A percentile compares a stretch with the other conserved stretches of the same genome.
These are phyloP conservation scores for Temnothorax rugatulus DNA, from an alignment of 2,888 invertebrate species.

Conservation along the genomic window DNA sequence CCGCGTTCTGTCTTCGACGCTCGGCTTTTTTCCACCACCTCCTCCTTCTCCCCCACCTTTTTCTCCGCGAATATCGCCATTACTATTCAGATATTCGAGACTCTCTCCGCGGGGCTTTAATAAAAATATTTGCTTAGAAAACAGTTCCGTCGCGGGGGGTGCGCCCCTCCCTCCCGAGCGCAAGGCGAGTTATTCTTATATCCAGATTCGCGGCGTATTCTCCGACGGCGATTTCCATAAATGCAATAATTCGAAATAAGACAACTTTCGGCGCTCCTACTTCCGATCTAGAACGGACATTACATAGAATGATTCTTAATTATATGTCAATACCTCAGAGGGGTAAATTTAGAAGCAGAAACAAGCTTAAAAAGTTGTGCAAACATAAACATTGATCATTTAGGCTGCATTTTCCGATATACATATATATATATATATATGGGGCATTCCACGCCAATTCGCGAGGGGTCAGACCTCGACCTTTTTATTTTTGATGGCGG, in stretches of 20 bases:
- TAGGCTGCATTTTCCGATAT: neutral
- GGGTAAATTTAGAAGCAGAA: neutral
- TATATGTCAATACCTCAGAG: constrained; percentile 21
- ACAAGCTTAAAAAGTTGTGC: neutral
- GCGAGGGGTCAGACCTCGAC: too few relatives aligned
- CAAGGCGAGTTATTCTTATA: constrained; percentile 81
- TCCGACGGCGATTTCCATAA: constrained; percentile 78
- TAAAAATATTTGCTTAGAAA: constrained; percentile 85
- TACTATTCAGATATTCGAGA: constrained; percentile 84
- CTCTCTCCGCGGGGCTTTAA: constrained; percentile 75
- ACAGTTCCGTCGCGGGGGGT: constrained; percentile 72
- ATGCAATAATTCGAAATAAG: constrained; percentile 80
- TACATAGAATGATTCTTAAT: constrained; percentile 9
- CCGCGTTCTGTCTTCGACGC: constrained; percentile 62
- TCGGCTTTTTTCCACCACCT: constrained; percentile 60
- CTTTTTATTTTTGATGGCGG: too few relatives aligned
- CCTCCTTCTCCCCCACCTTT: constrained; percentile 13
- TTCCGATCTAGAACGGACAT: constrained; percentile 41
- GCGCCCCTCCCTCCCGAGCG: constrained; percentile 51
- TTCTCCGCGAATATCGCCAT: constrained; percentile 69
- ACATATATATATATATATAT: too few relatives aligned
- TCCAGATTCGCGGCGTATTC: constrained; percentile 76
- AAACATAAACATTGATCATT: neutral
- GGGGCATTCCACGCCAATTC: too few relatives aligned
- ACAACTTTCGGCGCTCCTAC: constrained; percentile 64